Conservation (phyloP, 2,113 vertebrate species). For the Trogon surrucura region DNA sequence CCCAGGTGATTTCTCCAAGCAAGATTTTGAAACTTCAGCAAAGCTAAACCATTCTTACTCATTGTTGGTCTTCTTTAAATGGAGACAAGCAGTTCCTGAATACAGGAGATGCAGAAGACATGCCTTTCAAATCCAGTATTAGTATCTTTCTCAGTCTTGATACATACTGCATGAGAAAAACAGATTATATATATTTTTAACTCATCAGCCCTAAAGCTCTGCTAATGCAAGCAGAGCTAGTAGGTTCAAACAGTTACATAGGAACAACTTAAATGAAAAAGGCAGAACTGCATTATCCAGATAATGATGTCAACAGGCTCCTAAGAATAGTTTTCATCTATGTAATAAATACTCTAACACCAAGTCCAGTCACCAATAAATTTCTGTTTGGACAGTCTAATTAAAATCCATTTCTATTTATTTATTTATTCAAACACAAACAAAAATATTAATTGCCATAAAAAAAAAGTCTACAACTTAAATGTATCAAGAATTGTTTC, state of each 20-base stretch:
- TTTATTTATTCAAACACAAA: background rate
- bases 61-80: rapidly evolving
- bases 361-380: background rate
- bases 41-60: background rate
- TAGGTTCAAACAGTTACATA: background rate
- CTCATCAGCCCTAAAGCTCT: background rate
- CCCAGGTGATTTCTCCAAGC: background rate
- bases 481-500: background rate
- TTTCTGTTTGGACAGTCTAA: background rate
- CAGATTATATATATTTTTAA: background rate
- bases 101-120: background rate
- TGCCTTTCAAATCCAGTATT: background rate
- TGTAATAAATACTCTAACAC: background rate
- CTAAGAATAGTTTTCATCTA: background rate
- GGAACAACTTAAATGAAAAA: background rate
- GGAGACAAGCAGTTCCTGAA: background rate
- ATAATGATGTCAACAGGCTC: background rate
- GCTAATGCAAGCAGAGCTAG: background rate
- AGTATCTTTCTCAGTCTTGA: background rate
- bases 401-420: background rate
- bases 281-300: background rate
- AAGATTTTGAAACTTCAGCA: background rate
- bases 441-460: background rate
- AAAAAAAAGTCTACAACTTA: background rate
- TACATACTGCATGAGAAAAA: background rate